These are phyloP conservation scores for Biston stratarius DNA, from an alignment of 2,888 invertebrate genomes.

Conservation along the genomic window DNA sequence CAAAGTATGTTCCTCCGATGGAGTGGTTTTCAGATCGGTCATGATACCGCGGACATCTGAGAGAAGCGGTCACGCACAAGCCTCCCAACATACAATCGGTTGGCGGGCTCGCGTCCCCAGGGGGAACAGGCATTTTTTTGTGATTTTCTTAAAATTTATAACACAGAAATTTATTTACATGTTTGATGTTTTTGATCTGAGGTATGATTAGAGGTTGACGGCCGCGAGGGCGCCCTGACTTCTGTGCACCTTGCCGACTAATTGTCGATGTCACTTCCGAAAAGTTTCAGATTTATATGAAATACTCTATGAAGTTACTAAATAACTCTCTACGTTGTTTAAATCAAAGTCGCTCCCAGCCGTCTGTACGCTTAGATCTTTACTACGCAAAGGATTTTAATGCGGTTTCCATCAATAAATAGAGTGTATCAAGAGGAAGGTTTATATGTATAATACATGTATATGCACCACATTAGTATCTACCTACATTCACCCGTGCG, in stretches of 20 bases:
- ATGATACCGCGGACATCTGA: conserved; percentile 67
- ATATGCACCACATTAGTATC: too few relatives aligned
- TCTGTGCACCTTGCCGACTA: conserved; percentile 30
- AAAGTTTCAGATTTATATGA: conserved; percentile 36
- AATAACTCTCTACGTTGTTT: too few relatives aligned
- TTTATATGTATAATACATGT: too few relatives aligned
- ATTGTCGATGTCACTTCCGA: conserved; percentile 10
- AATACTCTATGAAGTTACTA: conserved; percentile 21
- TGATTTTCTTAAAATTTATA: conserved; percentile 54
- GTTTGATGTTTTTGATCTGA: too few relatives aligned
- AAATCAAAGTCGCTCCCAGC: too few relatives aligned
- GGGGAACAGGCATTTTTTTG: conserved; percentile 70
- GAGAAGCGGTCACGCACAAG: conserved; percentile 48
- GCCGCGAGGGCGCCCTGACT: neutral
- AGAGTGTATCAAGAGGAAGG: too few relatives aligned
- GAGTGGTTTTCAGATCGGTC: conserved; percentile 76
- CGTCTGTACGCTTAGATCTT: too few relatives aligned
- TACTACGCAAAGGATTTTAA: too few relatives aligned
- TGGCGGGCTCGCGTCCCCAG: conserved; percentile 55
- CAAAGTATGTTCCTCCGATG: conserved; percentile 81
- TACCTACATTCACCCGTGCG: too few relatives aligned
- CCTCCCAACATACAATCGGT: conserved; percentile 50
- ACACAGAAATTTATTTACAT: conserved; percentile 59
- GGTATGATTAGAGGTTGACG: conserved; percentile 24
- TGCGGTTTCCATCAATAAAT: too few relatives aligned